Percentiles rank a stretch among this genome's conserved stretches.
phyloP scores from a whole-genome alignment of 35 echinoderm and acorn worm species.

The Amphiura filiformis region DNA sequence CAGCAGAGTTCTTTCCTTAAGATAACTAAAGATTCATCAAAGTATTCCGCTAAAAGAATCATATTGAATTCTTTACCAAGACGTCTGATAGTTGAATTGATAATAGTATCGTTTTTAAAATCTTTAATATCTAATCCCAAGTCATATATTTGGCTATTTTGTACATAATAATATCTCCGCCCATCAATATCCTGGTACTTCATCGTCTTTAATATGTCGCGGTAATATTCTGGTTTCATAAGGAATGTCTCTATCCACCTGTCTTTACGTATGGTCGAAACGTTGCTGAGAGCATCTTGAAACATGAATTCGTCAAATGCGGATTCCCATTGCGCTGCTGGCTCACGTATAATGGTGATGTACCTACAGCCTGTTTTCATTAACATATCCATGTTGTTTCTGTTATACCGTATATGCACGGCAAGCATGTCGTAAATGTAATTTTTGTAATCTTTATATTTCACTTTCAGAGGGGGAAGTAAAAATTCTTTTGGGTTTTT shows the following conservation, averaged over 20 bases:
- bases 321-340: slow-evolving; percentile 79
- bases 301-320: slow-evolving; percentile 71
- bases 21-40: slow-evolving; percentile 64
- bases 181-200: slow-evolving; percentile 35
- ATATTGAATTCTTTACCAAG: slow-evolving; percentile 40
- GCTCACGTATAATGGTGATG: slow-evolving; percentile 79
- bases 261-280: not conserved
- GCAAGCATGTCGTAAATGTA: slow-evolving; percentile 65
- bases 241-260: slow-evolving; percentile 21
- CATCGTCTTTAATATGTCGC: slow-evolving; percentile 25
- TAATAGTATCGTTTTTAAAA: slow-evolving; percentile 25
- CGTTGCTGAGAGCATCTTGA: slow-evolving; percentile 23
- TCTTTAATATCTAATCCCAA: slow-evolving; percentile 46
- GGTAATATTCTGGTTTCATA: slow-evolving; percentile 33
- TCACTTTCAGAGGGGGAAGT: not conserved
- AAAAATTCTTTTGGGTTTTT: not conserved
- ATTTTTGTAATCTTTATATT: not conserved
- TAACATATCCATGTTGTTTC: slow-evolving; percentile 43
- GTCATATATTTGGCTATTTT: slow-evolving; percentile 64
- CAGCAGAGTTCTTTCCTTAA: slow-evolving; percentile 58
- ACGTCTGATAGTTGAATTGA: slow-evolving; percentile 7
- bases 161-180: slow-evolving; percentile 42
- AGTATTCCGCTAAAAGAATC: slow-evolving; percentile 58
- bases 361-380: slow-evolving; percentile 62
- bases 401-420: slow-evolving; percentile 57